Evolutionary conservation across 2,888 invertebrate genomes (phyloP).

Genomic region (Tipula vernalis): DNA sequence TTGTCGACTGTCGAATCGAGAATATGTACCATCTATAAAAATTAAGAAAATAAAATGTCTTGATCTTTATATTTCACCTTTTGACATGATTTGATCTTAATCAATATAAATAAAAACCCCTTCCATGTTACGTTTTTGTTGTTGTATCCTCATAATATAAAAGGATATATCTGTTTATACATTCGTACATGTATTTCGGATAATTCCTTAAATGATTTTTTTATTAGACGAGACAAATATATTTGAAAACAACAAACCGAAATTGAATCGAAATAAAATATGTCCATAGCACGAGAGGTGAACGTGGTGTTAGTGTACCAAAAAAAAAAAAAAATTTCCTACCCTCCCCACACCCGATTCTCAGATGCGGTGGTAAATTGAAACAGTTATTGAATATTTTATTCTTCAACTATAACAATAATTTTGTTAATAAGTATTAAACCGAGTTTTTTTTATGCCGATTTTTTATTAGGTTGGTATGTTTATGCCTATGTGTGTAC

Average conservation of each 20-base stretch:
- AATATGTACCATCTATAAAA: neutral
- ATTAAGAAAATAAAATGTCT: neutral
- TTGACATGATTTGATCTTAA: neutral
- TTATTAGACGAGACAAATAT: neutral
- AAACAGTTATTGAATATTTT: neutral
- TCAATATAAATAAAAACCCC: neutral
- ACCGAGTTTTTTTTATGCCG: neutral
- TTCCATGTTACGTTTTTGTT: neutral
- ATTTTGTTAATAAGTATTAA: neutral
- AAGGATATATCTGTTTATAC: neutral
- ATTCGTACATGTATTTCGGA: neutral
- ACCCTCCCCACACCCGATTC: neutral
- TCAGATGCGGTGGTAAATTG: neutral
- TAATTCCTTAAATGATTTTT: neutral
- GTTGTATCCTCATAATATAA: neutral
- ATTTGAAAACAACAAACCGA: neutral
- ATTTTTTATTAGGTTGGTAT: neutral
- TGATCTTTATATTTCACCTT: neutral
- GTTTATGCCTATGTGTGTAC: neutral
- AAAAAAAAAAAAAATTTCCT: neutral
- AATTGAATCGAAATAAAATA: neutral
- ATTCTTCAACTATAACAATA: neutral
- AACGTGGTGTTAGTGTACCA: neutral
- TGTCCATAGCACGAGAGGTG: neutral
- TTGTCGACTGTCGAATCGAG: neutral